Percentiles rank a stretch among this genome's conserved stretches.
Evolutionary conservation across 1,140 invertebrate species (phyloP).

Genomic region (Pogonognathellus flavescens): DNA sequence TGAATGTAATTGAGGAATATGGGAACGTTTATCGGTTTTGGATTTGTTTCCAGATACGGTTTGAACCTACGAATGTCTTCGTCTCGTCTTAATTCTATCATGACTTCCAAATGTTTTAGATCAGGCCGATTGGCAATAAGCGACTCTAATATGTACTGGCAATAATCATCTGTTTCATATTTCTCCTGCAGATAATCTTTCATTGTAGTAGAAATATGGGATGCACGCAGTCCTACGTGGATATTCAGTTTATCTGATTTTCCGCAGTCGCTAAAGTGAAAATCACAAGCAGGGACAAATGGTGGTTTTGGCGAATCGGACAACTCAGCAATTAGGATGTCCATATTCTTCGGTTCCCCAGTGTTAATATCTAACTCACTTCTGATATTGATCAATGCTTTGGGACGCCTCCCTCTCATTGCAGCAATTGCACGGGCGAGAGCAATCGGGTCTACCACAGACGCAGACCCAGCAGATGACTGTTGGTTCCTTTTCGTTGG

Average conservation of each 20-base stretch:
- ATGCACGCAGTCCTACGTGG: not conserved
- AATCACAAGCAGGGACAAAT: too few relatives aligned
- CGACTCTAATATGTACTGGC: not conserved
- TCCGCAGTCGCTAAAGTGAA: not conserved
- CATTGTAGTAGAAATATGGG: not conserved
- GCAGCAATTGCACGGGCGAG: not conserved
- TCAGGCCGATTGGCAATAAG: not conserved
- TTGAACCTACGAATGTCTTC: slow-evolving; percentile 6
- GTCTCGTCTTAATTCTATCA: slow-evolving; percentile 4
- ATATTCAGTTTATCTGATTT: not conserved
- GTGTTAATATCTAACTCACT: slow-evolving; percentile 23
- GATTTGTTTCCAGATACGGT: not conserved
- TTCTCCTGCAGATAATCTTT: not conserved
- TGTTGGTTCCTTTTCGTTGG: not conserved
- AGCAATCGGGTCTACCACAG: not conserved
- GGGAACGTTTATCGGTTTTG: not conserved
- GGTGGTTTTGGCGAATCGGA: not conserved
- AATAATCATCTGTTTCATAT: slow-evolving; percentile 14
- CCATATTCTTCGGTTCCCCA: slow-evolving; percentile 3
- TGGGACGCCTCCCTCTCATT: not conserved
- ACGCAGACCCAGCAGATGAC: not conserved
- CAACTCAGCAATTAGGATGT: not conserved
- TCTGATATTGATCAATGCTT: not conserved
- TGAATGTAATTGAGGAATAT: not conserved
- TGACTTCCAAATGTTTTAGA: slow-evolving; percentile 10